Base-by-base conservation (phyloP, 2,888 invertebrate species). In the Tridacna crocea region DNA sequence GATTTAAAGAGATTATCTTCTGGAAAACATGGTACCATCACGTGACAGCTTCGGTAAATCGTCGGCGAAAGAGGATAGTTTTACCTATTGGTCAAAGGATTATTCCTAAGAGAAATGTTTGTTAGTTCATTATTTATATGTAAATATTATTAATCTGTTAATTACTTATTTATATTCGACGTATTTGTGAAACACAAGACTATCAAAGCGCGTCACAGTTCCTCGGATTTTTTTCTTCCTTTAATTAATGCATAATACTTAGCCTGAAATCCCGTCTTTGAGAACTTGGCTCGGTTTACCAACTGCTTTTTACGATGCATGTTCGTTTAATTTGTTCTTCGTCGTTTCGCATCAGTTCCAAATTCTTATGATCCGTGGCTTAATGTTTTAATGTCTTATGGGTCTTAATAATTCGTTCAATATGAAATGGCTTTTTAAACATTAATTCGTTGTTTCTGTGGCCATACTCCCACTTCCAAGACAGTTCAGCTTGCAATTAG, bases 61-160 rank as follows among this genome's bases (percentile, higher is more conserved):
- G 36, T 36, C 36, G 36, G 36, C 36, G 8, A 8, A 36, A 2
- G 36, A 36, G 36, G 36, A 36, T 36, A 8, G 8, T 36, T 36
- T 36, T 36, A 36, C 36, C 36, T 36, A 36, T 36, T 36, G 36
- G 36, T 36, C 36, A 36, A 36, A 36, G 36, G 36, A 36, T 36
- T 36, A 36, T 36, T 36, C 36, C 36, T 36, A 10, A 11, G 55
- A 55, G 55, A 55, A 55, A 55, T 55, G 55, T 55, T 55, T 70
- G 70, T 70, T 70, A 70, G 24, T 70, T 70, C 47, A 51, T 70
- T 81, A 81, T 81, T 81, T 81, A 81, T 81, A 81, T 81, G 81
- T 81, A 81, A 77, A 81, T 81, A 81, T 58, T 74, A 74, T 77
- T 81, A 81, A 72, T 72, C 76, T 75, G 75, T 80, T 80, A 36